Conservation (phyloP, 2,888 invertebrate species). For the Proisotoma minuta region DNA sequence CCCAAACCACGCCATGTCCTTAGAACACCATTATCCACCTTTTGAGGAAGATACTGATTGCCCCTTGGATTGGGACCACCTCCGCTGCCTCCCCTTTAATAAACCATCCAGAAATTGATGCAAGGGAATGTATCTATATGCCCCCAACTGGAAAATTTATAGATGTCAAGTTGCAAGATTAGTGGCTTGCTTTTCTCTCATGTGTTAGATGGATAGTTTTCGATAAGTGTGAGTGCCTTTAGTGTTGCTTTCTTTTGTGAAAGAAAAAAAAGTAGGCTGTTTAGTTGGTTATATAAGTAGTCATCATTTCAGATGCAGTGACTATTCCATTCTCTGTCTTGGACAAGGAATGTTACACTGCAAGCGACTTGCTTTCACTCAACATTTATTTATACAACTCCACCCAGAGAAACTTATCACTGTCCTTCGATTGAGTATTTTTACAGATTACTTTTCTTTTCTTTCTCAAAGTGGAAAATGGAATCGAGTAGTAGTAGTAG, state of each 20-base stretch:
- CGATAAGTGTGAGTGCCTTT: not conserved
- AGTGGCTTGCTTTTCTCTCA: not conserved
- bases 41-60: not conserved
- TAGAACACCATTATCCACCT: not conserved
- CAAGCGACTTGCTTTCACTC: too few species aligned
- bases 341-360: too few species aligned
- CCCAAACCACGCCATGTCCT: not conserved
- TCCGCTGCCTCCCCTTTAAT: not conserved
- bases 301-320: too few species aligned
- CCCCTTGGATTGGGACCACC: not conserved
- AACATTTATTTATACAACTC: too few species aligned
- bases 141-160: constrained; percentile 1
- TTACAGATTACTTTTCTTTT: too few species aligned
- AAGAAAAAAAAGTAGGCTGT: not conserved
- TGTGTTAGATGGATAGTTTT: not conserved
- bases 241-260: not conserved
- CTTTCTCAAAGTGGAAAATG: too few species aligned
- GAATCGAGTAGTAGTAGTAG: too few species aligned
- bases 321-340: too few species aligned
- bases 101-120: not conserved
- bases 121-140: not conserved
- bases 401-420: too few species aligned
- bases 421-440: too few species aligned
- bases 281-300: not conserved
- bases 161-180: not conserved